Base-by-base conservation (phyloP, 1,140 invertebrate genomes). In the Trichonephila clavata region DNA sequence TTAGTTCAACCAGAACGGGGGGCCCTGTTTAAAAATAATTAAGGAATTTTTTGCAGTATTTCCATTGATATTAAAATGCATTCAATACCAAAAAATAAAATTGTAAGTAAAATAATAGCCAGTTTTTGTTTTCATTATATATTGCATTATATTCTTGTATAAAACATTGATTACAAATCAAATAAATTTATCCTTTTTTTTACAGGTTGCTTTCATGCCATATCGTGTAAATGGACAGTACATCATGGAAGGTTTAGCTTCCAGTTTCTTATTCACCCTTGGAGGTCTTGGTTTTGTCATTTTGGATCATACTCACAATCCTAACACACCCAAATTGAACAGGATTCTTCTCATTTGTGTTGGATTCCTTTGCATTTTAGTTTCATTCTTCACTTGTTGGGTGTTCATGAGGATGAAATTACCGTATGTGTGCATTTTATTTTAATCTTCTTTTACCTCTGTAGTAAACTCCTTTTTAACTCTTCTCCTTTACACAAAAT, bases 341-440 rank as follows among this genome's bases (percentile, higher is more conserved):
- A 96, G 98, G 94, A 97, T 99, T 94, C 96, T 99, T 18, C 96
- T 99, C 13, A 98, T 99, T 68, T 97, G 97, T 93, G 97, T 99
- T 94, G 99, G 99, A 91, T 99, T 99, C 95, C 97, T 98, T 57
- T 98, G 98, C 95, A 98, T 99, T 94, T 95, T 99, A 61, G 97
- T 99, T 1, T 99, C 99, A 24, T 99, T 99, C 96, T 98, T 99
- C 94, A 98, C 98, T 84, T 99, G 98, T 94, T 99, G 98, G 97
- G 98, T 99, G 86, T 99, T 99, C 95, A 99, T 99, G 99, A 97
- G 98, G 95, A 99, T 99, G 98, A 99, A 99, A 96, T 95, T 99
- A 94, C 99, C 99, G 96, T 97, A 96, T 97, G 97, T 96, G 90
- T 77, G 27, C 10, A 63, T 21, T 61, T n/a, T 65, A 63, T 39